A percentile compares a stretch with the other conserved stretches of the same genome.
Evolutionary conservation across 2,113 vertebrate genomes (phyloP).

Genomic region (Orthochromis malagaraziensis): DNA sequence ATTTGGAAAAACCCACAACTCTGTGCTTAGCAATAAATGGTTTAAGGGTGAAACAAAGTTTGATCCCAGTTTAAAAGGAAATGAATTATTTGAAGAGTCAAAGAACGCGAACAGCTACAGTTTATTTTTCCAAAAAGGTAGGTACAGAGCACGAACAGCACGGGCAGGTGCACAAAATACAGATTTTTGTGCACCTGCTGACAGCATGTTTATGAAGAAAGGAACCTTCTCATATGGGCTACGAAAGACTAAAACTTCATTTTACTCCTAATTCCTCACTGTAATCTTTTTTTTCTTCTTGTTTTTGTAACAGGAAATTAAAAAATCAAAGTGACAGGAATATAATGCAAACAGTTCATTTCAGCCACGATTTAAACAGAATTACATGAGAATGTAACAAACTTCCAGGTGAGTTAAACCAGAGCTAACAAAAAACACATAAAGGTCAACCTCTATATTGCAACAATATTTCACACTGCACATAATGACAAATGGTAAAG

Average conservation of each 20-base stretch:
- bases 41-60: not conserved
- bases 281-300: not conserved
- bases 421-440: not conserved
- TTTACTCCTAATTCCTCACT: not conserved
- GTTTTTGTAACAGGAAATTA: not conserved
- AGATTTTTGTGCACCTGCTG: too few species aligned
- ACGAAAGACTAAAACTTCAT: not conserved
- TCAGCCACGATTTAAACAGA: not conserved
- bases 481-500: not conserved
- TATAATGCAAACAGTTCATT: not conserved
- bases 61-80: not conserved
- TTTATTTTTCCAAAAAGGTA: not conserved
- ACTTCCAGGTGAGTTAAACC: not conserved
- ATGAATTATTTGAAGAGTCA: not conserved
- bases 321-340: not conserved
- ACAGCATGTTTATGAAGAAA: not conserved
- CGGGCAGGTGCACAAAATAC: too few species aligned
- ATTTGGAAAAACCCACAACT: not conserved
- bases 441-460: not conserved
- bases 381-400: conserved; percentile 6
- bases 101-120: not conserved
- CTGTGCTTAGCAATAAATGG: not conserved
- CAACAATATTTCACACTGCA: not conserved
- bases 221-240: not conserved
- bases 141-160: not conserved